A percentile compares a stretch with the other conserved stretches of the same genome.
phyloP scores from a whole-genome alignment of 2,797 vertebrate genomes.

The Poecile montanus region DNA sequence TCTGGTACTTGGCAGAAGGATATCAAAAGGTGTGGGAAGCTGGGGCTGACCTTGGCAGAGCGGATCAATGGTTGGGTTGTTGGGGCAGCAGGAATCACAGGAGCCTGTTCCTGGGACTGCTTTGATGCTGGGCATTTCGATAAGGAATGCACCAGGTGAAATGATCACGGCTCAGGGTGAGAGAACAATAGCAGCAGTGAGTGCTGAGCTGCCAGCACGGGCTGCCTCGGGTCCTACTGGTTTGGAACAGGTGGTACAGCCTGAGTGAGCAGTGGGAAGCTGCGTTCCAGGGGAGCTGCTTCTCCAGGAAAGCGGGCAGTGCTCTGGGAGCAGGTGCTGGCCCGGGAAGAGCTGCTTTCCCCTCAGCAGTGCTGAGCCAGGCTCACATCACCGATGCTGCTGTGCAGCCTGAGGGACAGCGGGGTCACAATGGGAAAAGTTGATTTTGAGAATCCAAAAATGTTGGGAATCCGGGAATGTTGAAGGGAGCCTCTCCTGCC shows the following conservation, averaged over 20 bases:
- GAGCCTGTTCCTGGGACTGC: not conserved
- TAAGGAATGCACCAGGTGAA: not conserved
- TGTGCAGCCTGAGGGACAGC: not conserved
- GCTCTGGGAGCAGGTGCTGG: fast-evolving
- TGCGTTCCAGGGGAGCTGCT: not conserved
- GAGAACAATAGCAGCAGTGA: fast-evolving
- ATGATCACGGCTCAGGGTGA: not conserved
- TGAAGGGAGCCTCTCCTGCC: not conserved
- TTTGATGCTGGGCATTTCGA: not conserved
- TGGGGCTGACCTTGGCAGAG: not conserved
- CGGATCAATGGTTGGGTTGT: fast-evolving
- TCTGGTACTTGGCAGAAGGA: not conserved
- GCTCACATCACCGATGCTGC: fast-evolving
- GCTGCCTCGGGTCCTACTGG: not conserved
- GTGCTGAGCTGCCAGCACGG: not conserved
- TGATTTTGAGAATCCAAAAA: not conserved
- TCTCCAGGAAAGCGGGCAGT: not conserved
- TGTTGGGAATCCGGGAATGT: not conserved
- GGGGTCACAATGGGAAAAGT: not conserved
- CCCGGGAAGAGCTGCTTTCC: not conserved
- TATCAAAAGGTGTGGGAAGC: fast-evolving
- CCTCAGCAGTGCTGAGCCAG: not conserved
- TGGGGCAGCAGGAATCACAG: fast-evolving
- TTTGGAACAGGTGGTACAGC: not conserved
- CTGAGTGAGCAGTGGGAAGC: not conserved